These are phyloP conservation scores for Ectemnius lituratus DNA, from an alignment of 2,888 invertebrate species.

Conservation along the genomic window DNA sequence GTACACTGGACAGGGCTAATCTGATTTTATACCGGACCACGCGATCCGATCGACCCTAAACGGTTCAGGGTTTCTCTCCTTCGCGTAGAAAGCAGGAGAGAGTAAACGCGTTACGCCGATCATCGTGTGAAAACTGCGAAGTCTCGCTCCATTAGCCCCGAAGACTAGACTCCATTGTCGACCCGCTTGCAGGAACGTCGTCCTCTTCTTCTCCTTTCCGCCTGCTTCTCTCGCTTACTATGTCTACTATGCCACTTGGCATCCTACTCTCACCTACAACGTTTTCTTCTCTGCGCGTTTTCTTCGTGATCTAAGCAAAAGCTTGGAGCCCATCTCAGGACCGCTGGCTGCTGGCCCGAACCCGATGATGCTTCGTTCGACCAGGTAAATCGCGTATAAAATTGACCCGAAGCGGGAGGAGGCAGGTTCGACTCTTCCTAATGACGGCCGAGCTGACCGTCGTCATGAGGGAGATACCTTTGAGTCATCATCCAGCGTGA, in stretches of 20 bases:
- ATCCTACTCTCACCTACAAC: slow-evolving; percentile 6
- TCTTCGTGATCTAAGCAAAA: slow-evolving; percentile 38
- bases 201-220: slow-evolving; percentile 3
- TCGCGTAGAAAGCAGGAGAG: slow-evolving; percentile 14
- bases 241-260: slow-evolving; percentile 16
- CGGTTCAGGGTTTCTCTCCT: slow-evolving; percentile 28
- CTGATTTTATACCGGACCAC: slow-evolving; percentile 36
- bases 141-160: slow-evolving; percentile 68
- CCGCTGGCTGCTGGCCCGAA: slow-evolving; percentile 45
- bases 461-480: slow-evolving; percentile 33
- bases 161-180: slow-evolving; percentile 63
- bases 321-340: slow-evolving; percentile 37
- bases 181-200: slow-evolving; percentile 59
- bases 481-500: slow-evolving; percentile 20
- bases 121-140: slow-evolving; percentile 71
- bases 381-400: slow-evolving; percentile 59
- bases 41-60: slow-evolving; percentile 48
- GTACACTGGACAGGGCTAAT: slow-evolving; percentile 41
- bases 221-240: slow-evolving; percentile 16
- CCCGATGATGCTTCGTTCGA: slow-evolving; percentile 20
- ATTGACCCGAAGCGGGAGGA: slow-evolving; percentile 31
- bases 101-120: slow-evolving; percentile 52
- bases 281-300: slow-evolving; percentile 23
- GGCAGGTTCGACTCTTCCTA: slow-evolving; percentile 28
- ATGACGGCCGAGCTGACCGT: slow-evolving; percentile 38